Evolutionary conservation across 2,113 vertebrate species (phyloP).

Genomic region (Macquaria ambigua): DNA sequence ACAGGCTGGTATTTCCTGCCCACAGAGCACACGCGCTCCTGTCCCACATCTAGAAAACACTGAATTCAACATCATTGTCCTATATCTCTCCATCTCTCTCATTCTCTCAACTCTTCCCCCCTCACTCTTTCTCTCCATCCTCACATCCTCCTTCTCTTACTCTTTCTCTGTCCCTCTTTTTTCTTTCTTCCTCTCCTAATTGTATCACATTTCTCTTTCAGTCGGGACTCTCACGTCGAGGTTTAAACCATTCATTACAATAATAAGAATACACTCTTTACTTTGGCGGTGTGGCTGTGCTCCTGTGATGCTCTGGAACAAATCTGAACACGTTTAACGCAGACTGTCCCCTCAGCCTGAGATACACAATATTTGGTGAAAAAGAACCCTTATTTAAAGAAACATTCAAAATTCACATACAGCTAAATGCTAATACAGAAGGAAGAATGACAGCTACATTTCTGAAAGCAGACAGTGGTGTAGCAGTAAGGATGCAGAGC

Average conservation of each 20-base stretch:
- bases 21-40: not conserved
- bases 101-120: not conserved
- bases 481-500: not conserved
- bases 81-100: not conserved
- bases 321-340: not conserved
- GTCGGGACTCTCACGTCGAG: too few relatives aligned
- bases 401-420: not conserved
- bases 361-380: not conserved
- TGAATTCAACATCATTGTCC: not conserved
- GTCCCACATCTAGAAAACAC: not conserved
- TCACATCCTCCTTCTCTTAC: too few relatives aligned
- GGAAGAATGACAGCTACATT: not conserved
- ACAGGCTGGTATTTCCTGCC: slow-evolving; percentile 62
- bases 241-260: too few relatives aligned
- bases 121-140: not conserved
- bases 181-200: too few relatives aligned
- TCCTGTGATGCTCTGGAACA: not conserved
- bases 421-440: not conserved
- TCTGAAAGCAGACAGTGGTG: not conserved
- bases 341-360: not conserved
- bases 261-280: not conserved
- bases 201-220: too few relatives aligned
- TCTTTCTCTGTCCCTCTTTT: too few relatives aligned
- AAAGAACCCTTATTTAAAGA: not conserved
- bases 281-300: not conserved